These are phyloP conservation scores for Hypanus sabinus DNA, from an alignment of 2,113 vertebrate species.

Conservation along the genomic window DNA sequence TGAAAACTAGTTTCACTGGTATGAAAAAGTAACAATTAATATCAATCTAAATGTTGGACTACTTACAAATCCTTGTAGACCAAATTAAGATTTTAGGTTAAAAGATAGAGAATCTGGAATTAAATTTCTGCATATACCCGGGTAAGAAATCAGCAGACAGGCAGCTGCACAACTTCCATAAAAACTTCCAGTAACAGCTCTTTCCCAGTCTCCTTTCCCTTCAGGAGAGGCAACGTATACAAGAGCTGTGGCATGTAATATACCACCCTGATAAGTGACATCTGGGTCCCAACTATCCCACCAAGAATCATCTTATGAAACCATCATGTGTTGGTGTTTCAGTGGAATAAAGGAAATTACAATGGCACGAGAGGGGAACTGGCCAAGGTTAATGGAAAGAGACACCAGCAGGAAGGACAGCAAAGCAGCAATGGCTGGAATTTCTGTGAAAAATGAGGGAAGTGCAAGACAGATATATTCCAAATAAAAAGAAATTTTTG, in stretches of 20 bases:
- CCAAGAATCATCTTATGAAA: neutral
- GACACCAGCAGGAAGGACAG: too few relatives aligned
- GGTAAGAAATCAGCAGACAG: neutral
- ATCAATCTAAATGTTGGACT: neutral
- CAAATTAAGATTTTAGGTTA: neutral
- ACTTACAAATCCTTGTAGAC: neutral
- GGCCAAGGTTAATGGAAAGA: too few relatives aligned
- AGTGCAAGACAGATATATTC: too few relatives aligned
- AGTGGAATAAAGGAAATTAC: too few relatives aligned
- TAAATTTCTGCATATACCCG: neutral
- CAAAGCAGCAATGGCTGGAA: too few relatives aligned
- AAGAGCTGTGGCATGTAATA: neutral
- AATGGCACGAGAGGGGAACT: too few relatives aligned
- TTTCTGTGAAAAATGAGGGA: too few relatives aligned
- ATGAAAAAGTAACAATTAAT: neutral
- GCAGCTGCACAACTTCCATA: too few relatives aligned
- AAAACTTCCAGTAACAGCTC: neutral
- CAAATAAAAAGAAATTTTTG: too few relatives aligned
- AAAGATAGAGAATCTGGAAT: neutral
- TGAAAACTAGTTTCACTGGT: neutral
- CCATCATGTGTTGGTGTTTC: too few relatives aligned
- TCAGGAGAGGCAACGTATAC: neutral
- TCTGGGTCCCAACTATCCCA: neutral
- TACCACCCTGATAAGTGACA: too few relatives aligned
- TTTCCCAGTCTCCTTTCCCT: neutral